Base-by-base conservation (phyloP, 2,797 vertebrate genomes). In the Paguma larvata region DNA sequence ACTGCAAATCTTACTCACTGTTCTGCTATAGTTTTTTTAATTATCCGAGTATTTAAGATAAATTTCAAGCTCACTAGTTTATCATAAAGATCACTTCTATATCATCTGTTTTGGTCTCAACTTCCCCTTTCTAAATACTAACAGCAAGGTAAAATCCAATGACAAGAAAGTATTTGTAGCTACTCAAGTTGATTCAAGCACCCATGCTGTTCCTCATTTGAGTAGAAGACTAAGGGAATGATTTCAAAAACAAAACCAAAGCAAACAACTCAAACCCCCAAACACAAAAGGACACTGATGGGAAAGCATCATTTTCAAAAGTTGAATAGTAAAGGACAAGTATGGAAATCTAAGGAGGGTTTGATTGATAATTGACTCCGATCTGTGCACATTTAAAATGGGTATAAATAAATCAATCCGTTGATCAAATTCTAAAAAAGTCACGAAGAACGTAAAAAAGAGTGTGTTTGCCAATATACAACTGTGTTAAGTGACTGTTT, bases 341-440 rank as follows among this genome's bases (percentile, higher is more conserved):
- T 44, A 3, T 15, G 6, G 59, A 30, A 34, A 27, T 48, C 12
- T 38, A 67, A 85, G 14, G 15, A 75, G 13, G 19, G 9, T 16
- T 65, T 72, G 19, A 32, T 3, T 89, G 15, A 82, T 53, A 65
- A 63, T 34, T 59, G 13, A 85, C 9, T 38, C 6, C 85, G 2
- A 19, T 75, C 68, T 63, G 25, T 34, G 1, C 18, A 73, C 44
- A 41, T 27, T 75, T 63, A 82, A 27, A 93, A 51, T 2, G 62
- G 7, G 72, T 18, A 82, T 32, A 62, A 85, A 48, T 30, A 34
- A 77, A 38, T 87, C 68, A 83, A 75, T 68, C 56, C 77, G 62
- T 95, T 90, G 16, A 59, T 38, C 16, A 82, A 91, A 77, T 65
- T 88, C 15, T 80, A 53, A 82, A 89, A 38, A 84, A 73, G n/a